These are phyloP conservation scores for Harpagoxenus sublaevis DNA, from an alignment of 2,888 invertebrate species.

Conservation along the genomic window DNA sequence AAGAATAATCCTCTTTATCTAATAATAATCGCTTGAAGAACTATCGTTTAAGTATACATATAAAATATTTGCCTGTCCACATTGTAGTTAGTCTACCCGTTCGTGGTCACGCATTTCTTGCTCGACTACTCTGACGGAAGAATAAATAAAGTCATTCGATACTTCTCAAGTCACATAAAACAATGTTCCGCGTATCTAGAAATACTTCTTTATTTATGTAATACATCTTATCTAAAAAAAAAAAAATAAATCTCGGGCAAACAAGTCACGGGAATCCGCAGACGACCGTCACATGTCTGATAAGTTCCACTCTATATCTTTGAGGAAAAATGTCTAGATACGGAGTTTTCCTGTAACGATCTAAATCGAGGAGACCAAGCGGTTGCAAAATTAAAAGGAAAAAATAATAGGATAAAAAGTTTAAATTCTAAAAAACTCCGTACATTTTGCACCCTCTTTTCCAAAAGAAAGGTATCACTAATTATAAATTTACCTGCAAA, in stretches of 20 bases:
- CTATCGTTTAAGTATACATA: not conserved
- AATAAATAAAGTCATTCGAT: not conserved
- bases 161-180: not conserved
- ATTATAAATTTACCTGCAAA: not conserved
- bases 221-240: not conserved
- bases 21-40: not conserved
- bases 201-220: not conserved
- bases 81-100: constrained; percentile 42
- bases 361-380: not conserved
- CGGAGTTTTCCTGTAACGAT: not conserved
- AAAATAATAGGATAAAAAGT: not conserved
- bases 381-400: not conserved
- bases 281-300: not conserved
- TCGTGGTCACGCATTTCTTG: not conserved
- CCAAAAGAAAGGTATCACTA: not conserved
- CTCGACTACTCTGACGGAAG: not conserved
- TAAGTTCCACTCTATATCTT: not conserved
- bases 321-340: not conserved
- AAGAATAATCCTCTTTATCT: not conserved
- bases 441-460: not conserved
- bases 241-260: not conserved
- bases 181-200: not conserved
- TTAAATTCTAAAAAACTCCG: not conserved
- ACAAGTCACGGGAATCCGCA: not conserved
- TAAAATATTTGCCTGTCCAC: constrained; percentile 51